Conservation (phyloP, 2,888 invertebrate species). For the Diaphora mendica region DNA sequence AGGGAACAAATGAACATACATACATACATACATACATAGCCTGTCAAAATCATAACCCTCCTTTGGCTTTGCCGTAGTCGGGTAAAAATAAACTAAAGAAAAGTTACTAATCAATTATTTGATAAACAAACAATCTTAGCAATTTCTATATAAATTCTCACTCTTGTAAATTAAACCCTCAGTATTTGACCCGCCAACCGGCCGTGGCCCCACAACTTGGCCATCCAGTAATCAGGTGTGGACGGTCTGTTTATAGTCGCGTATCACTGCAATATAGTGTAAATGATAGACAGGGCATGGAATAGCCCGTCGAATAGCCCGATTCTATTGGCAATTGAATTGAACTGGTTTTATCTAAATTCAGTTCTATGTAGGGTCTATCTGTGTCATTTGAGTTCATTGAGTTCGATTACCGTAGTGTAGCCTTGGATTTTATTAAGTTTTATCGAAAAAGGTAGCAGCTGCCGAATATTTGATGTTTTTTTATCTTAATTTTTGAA, state of each 20-base stretch:
- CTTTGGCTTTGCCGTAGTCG: too few species aligned
- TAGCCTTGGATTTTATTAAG: background rate
- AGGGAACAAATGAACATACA: too few species aligned
- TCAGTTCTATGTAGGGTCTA: background rate
- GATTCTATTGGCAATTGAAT: conserved; percentile 2
- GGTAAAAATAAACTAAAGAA: too few species aligned
- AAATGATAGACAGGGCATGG: conserved; percentile 11
- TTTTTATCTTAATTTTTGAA: background rate
- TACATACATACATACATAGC: too few species aligned
- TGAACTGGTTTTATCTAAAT: background rate
- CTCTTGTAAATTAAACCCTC: conserved; percentile 20
- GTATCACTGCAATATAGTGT: conserved; percentile 17
- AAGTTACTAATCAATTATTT: too few species aligned
- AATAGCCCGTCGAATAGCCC: background rate
- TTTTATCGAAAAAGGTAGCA: background rate
- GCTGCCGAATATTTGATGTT: background rate
- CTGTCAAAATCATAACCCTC: too few species aligned
- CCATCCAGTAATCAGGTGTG: conserved; percentile 30
- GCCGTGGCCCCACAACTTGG: background rate
- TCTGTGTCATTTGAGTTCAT: background rate
- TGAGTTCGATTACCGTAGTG: background rate
- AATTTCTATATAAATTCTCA: too few species aligned
- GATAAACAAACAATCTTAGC: too few species aligned
- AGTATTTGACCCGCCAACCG: background rate
- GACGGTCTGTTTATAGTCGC: conserved; percentile 23